Base-by-base conservation (phyloP, 1,140 invertebrate genomes). In the Dendrolimus kikuchii region DNA sequence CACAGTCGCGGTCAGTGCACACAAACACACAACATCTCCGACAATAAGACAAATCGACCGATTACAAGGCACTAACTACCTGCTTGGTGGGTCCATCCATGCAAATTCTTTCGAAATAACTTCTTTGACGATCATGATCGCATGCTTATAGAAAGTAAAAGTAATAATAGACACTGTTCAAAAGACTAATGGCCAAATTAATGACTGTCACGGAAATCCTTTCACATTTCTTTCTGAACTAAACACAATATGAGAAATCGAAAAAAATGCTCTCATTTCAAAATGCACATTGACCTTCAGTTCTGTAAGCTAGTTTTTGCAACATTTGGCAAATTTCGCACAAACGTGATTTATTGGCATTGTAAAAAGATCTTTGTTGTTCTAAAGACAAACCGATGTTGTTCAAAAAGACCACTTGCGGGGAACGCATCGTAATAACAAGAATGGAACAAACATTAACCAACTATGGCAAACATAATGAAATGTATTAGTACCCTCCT, bases 31-130 rank as follows among this genome's bases (percentile, higher is more conserved):
- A 72, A 77, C 80, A 70, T 74, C 70, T 67, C 72, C 60, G 77
- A 84, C 79, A 86, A 86, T 77, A 81, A 86, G 82, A 86, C 82
- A 86, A 86, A 86, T 86, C 77, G 77, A 66, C 71, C 77, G 81
- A 86, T 86, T 86, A 86, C 73, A 46, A 76, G 61, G 68, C 77
- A 77, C 80, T 84, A 83, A 81, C 82, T 84, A 77, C 69, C 57
- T 71, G 63, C 65, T 23, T 23, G 76, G 81, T 77, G 63, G 73
- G 78, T 81, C 77, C 60, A 47, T 48, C 67, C 70, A 79, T 81
- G 82, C 82, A 77, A 81, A 84, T 81, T 57, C 48, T 47, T 51
- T 23, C 23, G 23, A 23, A 23, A 23, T 38, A 56, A 60, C 52
- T 64, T 69, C 62, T 73, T 74, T 66, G 61, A 61, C 51, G 67